Base-by-base conservation (phyloP, 53 echinoderm and acorn worm genomes). In the Paracentrotus lividus region DNA sequence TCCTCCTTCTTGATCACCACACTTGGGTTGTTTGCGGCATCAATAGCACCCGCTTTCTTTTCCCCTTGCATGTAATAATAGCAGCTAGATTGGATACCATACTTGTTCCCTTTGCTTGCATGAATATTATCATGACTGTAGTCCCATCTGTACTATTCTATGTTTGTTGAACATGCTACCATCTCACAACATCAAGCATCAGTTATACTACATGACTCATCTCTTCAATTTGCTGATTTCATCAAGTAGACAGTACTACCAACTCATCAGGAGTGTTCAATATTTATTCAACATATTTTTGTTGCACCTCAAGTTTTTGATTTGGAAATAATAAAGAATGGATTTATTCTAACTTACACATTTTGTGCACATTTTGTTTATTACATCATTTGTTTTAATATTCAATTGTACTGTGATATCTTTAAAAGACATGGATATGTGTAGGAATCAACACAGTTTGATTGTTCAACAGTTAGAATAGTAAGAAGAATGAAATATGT, bases 31-130 rank as follows among this genome's bases (percentile, higher is more conserved):
- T 34, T 34, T 56, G 0, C 56, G 57, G 86, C 86, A 55, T 55
- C 86, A 56, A 0, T 86, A 21, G 86, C 86, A 55, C 86, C 86
- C 55, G 86, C 86, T 86, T 86, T 56, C 57, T 56, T 56, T 56
- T 55, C 47, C 51, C 33, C 56, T 86, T 86, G 86, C 86, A 86
- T 86, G 86, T 86, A 52, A 55, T 36, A 34, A 54, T 33, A 86
- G 56, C 56, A 56, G 34, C 53, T 56, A 55, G 5, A 54, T 56
- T 33, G 86, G 57, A 53, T 56, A 56, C 18, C 56, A 34, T 18
- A 55, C 34, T 0, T 38, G 33, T 57, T 36, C 33, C 51, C 34
- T 86, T 8, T 34, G 54, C 86, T 34, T 86, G 86, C 4, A 33
- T 86, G 3, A 55, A 49, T 47, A 85, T 27, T 85, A 49, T 51